Base-by-base conservation (phyloP, 1,140 invertebrate species). In the Onthophagus taurus region DNA sequence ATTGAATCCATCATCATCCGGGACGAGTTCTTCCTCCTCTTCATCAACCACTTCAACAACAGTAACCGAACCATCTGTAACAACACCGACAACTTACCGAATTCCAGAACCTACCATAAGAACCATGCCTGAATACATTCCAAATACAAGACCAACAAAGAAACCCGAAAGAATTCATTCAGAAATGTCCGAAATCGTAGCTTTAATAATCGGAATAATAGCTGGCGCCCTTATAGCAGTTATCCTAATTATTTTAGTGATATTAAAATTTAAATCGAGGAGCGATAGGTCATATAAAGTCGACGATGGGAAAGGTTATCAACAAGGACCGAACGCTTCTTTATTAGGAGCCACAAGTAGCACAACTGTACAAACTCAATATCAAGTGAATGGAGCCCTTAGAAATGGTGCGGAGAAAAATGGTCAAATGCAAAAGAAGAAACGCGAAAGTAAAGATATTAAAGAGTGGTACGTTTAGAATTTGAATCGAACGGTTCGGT, bases 391-490 rank as follows among this genome's bases (percentile, higher is more conserved):
- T 23, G 59, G 61, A 18, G 58, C 60, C 11, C 39, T 64, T 16
- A 36, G 60, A 31, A 63, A 64, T 39, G 61, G 61, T 13, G 58
- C 59, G 37, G 59, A 56, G 30, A 51, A 52, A 46, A 41, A 24
- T 11, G 52, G 52, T 48, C 54, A 54, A 23, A 55, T 51, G 45
- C 69, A 70, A 60, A 73, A 77, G 57, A 82, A 83, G 64, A 84
- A 85, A 63, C 70, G 84, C 57, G 80, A 86, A 70, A 74, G 78
- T 48, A 89, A 89, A 75, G 85, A 90, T 64, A 83, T 92, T 50
- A 92, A 91, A 75, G 89, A 92, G 69, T 92, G 89, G 89, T 92
- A 91, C 64, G 89, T 92, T 63, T 89, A 80, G 76, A 26, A 37
- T 21, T 11, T 21, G 35, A 21, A n/a, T n/a, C n/a, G n/a, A n/a